Percentiles rank a stretch among this genome's conserved stretches.
Evolutionary conservation across 2,113 vertebrate species (phyloP).

Genomic region (Vulpes lagopus): DNA sequence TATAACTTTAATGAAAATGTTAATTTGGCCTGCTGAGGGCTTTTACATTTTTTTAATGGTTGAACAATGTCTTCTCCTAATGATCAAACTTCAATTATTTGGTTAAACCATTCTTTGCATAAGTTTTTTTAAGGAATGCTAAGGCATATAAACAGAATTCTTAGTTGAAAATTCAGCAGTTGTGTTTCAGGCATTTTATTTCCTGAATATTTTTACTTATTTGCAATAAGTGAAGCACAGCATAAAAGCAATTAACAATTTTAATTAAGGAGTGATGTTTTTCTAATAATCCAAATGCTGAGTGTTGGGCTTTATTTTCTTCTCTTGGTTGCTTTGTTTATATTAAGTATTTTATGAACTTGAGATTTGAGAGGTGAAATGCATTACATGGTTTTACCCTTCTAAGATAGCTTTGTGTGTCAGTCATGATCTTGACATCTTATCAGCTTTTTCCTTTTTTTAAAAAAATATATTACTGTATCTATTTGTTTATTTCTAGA

Average conservation of each 20-base stretch:
- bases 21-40: slow-evolving; percentile 17
- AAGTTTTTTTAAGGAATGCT: not conserved
- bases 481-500: not conserved
- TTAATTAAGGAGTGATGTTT: slow-evolving; percentile 70
- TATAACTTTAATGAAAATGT: slow-evolving; percentile 61
- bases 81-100: slow-evolving; percentile 63
- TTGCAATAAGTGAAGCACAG: slow-evolving; percentile 69
- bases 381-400: slow-evolving; percentile 55
- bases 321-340: slow-evolving; percentile 43
- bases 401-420: not conserved
- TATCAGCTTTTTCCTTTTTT: slow-evolving; percentile 24
- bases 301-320: slow-evolving; percentile 30
- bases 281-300: slow-evolving; percentile 67
- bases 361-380: slow-evolving; percentile 53
- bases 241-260: slow-evolving; percentile 74
- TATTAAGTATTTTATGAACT: slow-evolving; percentile 59
- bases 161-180: slow-evolving; percentile 48
- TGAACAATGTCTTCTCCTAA: slow-evolving; percentile 44
- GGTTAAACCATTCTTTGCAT: slow-evolving; percentile 39
- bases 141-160: not conserved
- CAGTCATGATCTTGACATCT: not conserved
- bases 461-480: not conserved
- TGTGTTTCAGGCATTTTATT: slow-evolving; percentile 52
- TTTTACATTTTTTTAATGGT: slow-evolving; percentile 5
- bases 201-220: slow-evolving; percentile 40